phyloP scores from a whole-genome alignment of 2,888 invertebrate genomes.

The Rhamnusium bicolor region DNA sequence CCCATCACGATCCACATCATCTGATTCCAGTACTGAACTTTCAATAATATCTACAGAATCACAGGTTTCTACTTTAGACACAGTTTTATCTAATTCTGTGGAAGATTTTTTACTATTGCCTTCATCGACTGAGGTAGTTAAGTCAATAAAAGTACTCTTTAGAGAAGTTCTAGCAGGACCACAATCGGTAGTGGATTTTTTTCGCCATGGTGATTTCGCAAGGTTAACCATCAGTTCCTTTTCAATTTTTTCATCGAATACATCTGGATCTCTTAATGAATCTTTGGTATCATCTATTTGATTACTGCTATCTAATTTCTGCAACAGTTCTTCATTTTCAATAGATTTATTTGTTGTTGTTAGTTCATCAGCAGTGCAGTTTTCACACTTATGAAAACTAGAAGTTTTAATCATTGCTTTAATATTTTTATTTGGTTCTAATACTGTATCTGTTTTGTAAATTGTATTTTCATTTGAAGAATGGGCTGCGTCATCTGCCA shows the following conservation, averaged over 20 bases:
- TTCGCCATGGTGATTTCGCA: conserved; percentile 11
- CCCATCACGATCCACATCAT: conserved; percentile 16
- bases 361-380: background rate
- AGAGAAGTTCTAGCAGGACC: no score
- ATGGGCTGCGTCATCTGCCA: background rate
- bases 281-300: background rate
- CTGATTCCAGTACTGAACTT: conserved; percentile 34
- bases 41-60: conserved; percentile 38
- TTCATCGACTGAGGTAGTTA: background rate
- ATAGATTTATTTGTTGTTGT: background rate
- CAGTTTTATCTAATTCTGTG: background rate
- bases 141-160: background rate
- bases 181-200: background rate
- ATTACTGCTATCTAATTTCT: background rate
- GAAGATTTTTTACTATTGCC: background rate
- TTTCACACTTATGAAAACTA: background rate
- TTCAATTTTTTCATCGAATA: background rate
- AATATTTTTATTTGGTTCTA: background rate
- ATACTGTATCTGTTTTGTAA: no score
- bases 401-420: background rate
- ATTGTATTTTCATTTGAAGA: no score
- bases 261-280: background rate
- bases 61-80: background rate
- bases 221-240: conserved; percentile 10
- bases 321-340: background rate